Evolutionary conservation across 2,888 invertebrate species (phyloP).

Genomic region (Xestia c-nigrum): DNA sequence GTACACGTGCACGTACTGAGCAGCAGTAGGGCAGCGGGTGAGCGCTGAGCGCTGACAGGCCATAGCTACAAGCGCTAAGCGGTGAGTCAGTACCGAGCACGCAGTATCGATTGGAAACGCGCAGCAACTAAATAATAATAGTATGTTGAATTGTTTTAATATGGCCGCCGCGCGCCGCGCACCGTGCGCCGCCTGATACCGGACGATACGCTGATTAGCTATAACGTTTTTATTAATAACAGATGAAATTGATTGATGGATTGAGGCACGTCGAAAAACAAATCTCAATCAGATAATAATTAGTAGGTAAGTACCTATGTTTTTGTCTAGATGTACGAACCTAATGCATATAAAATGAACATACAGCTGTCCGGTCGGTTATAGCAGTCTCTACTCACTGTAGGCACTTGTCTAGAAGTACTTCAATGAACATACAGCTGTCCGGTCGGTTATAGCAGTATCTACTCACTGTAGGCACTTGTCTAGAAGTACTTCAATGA

Average conservation of each 20-base stretch:
- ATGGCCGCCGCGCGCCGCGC: not conserved
- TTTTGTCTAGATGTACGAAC: constrained; percentile 13
- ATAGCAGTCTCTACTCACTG: too few relatives aligned
- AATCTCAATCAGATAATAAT: constrained; percentile 7
- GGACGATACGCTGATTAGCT: constrained; percentile 8
- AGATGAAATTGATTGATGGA: constrained; percentile 30
- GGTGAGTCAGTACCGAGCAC: not conserved
- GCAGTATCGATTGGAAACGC: constrained; percentile 16
- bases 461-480: too few relatives aligned
- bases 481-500: too few relatives aligned
- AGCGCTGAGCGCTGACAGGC: not conserved
- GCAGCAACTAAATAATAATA: constrained; percentile 12
- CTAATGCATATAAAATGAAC: too few relatives aligned
- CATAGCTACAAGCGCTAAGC: not conserved
- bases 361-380: too few relatives aligned
- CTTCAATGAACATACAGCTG: too few relatives aligned
- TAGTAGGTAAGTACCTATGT: not conserved
- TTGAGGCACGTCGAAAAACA: constrained; percentile 9
- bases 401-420: too few relatives aligned
- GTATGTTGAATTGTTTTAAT: constrained; percentile 1
- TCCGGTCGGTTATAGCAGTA: too few relatives aligned
- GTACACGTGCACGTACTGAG: not conserved
- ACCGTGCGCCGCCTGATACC: not conserved
- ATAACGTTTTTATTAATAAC: constrained; percentile 20
- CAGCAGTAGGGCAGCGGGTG: not conserved